Evolutionary conservation across 2,113 vertebrate species (phyloP).

Genomic region (Aldabrachelys gigantea): DNA sequence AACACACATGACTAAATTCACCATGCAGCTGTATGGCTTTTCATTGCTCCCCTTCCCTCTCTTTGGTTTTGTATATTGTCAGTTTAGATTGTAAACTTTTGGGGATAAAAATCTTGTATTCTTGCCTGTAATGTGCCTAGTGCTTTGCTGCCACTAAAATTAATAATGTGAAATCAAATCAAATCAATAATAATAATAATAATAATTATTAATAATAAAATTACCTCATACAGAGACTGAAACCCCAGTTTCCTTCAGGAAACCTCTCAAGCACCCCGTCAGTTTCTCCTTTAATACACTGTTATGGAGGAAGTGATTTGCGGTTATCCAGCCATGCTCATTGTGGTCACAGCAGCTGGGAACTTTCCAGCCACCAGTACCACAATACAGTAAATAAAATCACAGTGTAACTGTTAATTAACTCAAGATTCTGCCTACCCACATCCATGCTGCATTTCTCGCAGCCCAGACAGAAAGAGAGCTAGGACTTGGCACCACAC

Average conservation of each 20-base stretch:
- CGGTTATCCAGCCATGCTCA: background rate
- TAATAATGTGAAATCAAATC: background rate
- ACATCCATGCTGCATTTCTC: background rate
- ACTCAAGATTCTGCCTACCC: background rate
- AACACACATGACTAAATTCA: background rate
- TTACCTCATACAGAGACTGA: background rate
- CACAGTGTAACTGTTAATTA: background rate
- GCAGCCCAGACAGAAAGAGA: background rate
- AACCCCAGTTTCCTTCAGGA: background rate
- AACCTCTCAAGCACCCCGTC: background rate
- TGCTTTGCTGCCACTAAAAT: background rate
- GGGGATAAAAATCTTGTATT: background rate
- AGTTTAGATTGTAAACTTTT: background rate
- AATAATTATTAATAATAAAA: background rate
- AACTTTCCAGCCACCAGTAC: background rate
- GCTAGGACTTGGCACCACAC: background rate
- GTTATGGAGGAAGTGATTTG: background rate
- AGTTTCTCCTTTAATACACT: background rate
- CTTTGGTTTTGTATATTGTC: background rate
- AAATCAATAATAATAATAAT: background rate
- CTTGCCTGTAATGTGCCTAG: background rate
- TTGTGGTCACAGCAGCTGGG: background rate
- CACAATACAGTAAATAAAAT: background rate
- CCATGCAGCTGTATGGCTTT: background rate
- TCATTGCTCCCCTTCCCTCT: background rate